Base-by-base conservation (phyloP, 2,888 invertebrate species). In the Eumerus sabulonum region DNA sequence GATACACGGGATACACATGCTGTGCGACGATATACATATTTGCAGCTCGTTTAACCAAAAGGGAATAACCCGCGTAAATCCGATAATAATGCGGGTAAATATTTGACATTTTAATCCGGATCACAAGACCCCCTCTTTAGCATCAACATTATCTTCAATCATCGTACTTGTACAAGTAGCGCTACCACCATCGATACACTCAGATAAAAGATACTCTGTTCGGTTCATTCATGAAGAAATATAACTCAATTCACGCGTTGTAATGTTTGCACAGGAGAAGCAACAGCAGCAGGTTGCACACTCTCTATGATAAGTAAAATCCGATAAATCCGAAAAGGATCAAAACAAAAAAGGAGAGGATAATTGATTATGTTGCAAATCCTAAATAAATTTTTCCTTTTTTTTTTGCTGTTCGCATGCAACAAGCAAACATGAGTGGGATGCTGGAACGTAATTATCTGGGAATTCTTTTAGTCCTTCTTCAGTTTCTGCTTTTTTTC, bases 61-160 rank as follows among this genome's bases (percentile, higher is more conserved):
- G 53, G 70, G 76, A 76, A 79, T 40, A 79, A 82, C 82, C 83
- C 82, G 82, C 81, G 76, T 82, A 82, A 82, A 77, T 81, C 82
- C 81, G 83, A 83, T 82, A 81, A 83, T 81, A 82, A 83, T 83
- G 82, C 83, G 83, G 83, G 83, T 82, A 82, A 83, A 83, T 83
- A 82, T 83, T 83, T 83, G 82, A 83, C 82, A 82, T 82, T 82
- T 82, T 79, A 82, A 82, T 83, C 81, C 81, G 62, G 56, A 81
- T 77, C 76, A 42, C 57, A 57, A 60, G 73, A 56, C 36, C 19
- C 18, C 54, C 42, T 36, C 45, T n/a, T n/a, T n/a, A 64, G 48
- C 48, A 54, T 42, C 57, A 67, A 44, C 50, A 42, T 17, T 64
- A 48, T 42, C 50, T 47, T n/a, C 54, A 60, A n/a, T 45, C 51